Base-by-base conservation (phyloP, 2,888 invertebrate genomes). In the Zeuzera pyrina region DNA sequence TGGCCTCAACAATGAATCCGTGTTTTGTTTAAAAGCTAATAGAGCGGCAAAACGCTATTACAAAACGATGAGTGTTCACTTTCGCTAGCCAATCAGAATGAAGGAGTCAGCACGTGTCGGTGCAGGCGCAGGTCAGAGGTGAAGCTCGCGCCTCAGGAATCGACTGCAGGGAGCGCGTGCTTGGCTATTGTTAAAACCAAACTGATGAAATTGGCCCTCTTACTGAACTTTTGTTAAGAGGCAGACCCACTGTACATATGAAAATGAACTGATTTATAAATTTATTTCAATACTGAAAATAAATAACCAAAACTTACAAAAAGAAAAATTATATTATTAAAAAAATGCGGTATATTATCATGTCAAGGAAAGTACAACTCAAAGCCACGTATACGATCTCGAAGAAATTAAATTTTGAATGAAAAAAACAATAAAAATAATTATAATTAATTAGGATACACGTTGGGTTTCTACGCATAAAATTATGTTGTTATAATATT, bases 41-140 rank as follows among this genome's bases (percentile, higher is more conserved):
- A 52, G 53, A 57, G 49, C 41, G 45, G 43, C 41, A 40, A 42
- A 34, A 15, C 41, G 52, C 52, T 55, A 53, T 69, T 67, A 65
- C 66, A 61, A 61, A 66, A 67, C 59, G 61, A 61, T 62, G 63
- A 66, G 66, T 59, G 60, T 62, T 59, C 59, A 56, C 52, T 67
- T 61, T 63, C 55, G 56, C 54, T 57, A 47, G 55, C 73, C 76
- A 78, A 79, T 78, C 66, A 73, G 66, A 66, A 58, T 41, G 45
- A 42, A 53, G 57, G 62, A n/a, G n/a, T n/a, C 60, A 67, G 73
- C 79, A 74, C 78, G 78, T 69, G 74, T 54, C 25, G 13, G 12
- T 5, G 25, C 52, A 43, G 44, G 47, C 43, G 46, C 35, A 31
- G 77, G 74, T 71, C 76, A 74, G 49, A 68, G 77, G 73, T 73